A percentile compares a stretch with the other conserved stretches of the same genome.
phyloP scores from a whole-genome alignment of 2,797 vertebrate species.

The Denticeps clupeoides region DNA sequence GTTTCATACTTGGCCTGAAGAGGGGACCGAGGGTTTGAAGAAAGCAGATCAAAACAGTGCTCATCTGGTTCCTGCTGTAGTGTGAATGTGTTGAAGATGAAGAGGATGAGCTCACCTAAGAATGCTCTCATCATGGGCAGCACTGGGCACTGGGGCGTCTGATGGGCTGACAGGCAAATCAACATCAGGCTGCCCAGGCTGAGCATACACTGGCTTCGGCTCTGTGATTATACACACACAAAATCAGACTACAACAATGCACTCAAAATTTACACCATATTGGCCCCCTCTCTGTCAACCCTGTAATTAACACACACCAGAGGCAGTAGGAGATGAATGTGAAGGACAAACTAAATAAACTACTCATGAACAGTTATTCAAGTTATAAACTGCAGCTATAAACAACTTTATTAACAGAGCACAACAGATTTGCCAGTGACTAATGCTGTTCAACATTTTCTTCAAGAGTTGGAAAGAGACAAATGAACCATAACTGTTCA shows the following conservation, averaged over 20 bases:
- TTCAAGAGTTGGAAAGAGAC: too few relatives aligned
- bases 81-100: not conserved
- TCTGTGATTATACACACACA: slow-evolving; percentile 51
- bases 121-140: slow-evolving; percentile 85
- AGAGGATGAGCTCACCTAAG: slow-evolving; percentile 61
- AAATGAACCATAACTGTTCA: too few relatives aligned
- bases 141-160: slow-evolving; percentile 82
- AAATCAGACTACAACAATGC: slow-evolving; percentile 3
- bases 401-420: too few relatives aligned
- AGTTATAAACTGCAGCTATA: too few relatives aligned
- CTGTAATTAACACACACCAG: too few relatives aligned
- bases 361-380: too few relatives aligned
- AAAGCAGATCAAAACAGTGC: not conserved
- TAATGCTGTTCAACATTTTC: too few relatives aligned
- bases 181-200: slow-evolving; percentile 92
- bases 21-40: too few relatives aligned
- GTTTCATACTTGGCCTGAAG: slow-evolving; percentile 91
- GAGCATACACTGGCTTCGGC: slow-evolving; percentile 93
- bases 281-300: too few relatives aligned
- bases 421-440: too few relatives aligned
- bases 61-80: not conserved
- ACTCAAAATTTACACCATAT: too few relatives aligned
- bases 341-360: slow-evolving; percentile 4
- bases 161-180: slow-evolving; percentile 94
- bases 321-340: too few relatives aligned